Evolutionary conservation across 1,140 invertebrate species (phyloP).

Genomic region (Zaprionus africanus): DNA sequence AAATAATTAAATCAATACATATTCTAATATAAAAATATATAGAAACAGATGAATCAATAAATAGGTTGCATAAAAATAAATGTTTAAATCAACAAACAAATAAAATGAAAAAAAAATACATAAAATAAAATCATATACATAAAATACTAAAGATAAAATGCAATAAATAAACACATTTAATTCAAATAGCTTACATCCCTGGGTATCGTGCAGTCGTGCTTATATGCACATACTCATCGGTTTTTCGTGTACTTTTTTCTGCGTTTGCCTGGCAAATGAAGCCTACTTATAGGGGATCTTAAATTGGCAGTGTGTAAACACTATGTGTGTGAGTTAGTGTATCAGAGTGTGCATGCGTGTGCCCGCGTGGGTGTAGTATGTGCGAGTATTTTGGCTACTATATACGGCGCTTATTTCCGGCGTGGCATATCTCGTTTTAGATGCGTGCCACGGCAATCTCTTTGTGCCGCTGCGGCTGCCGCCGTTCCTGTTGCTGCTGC

Average conservation of each 20-base stretch:
- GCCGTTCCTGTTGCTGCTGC: constrained; percentile 19
- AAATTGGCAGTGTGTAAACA: constrained; percentile 77
- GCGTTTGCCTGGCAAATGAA: constrained; percentile 67
- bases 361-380: constrained; percentile 22
- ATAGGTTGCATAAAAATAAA: no score
- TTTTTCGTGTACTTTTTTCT: constrained; percentile 4
- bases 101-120: neutral
- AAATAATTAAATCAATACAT: neutral
- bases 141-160: neutral
- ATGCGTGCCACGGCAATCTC: constrained; percentile 79
- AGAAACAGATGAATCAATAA: no score
- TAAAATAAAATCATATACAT: neutral
- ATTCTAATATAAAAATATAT: no score
- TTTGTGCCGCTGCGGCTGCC: constrained; percentile 52
- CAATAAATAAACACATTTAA: neutral
- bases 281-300: constrained; percentile 77
- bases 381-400: constrained; percentile 47
- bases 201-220: constrained; percentile 21
- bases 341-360: constrained; percentile 7
- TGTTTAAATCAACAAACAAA: neutral
- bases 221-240: neutral
- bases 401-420: constrained; percentile 74
- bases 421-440: constrained; percentile 81
- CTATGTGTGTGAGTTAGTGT: constrained; percentile 22
- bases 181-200: neutral